Evolutionary conservation across 2,113 vertebrate genomes (phyloP), one percentile per base, ranked within the genome.

Genomic region (Pampusana beccarii): DNA sequence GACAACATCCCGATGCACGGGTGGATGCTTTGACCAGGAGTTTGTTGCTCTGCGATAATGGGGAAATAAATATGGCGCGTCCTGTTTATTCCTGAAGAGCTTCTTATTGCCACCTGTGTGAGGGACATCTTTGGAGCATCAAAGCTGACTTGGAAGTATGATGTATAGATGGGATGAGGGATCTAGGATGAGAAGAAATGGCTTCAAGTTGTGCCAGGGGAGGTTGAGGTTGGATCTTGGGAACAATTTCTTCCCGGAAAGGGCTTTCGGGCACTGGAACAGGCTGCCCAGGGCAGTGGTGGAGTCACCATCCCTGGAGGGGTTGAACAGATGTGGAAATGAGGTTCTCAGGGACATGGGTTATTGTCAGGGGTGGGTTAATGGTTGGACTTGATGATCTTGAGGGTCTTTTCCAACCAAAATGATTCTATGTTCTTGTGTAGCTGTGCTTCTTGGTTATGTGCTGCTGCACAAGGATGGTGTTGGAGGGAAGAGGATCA

Each of bases 21-120:
- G 5, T 58, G 71, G 58, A 20, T 79, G 34, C 56, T 64, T 44
- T 70, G 51, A 38, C 28, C 42, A 40, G 56, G 44, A 40, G 8
- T 62, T 44, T 90, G 5, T 31, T 90, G n/a, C 36, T 90, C 17
- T 11, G 17, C 0, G 0, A 40, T 53, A 40, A 74, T 57, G n/a
- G 24, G 57, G 6, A 1, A 28, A 23, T 44, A 61, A 34, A 16
- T 36, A 7, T 0, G 1, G 48, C 42, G 13, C 1, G 2, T 69
- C 13, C 16, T 5, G 1, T 36, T 75, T 57, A 25, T 85, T 75
- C 34, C 11, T 21, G 61, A 11, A 53, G 38, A 72, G 12, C 51
- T 79, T 23, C 40, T 78, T 64, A 13, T 5, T 91, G 40, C 38
- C 8, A 10, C n/a, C 26, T 36, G 8, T 24, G 9, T 0, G 0